Base-by-base conservation (phyloP, 1,140 invertebrate species). In the Danaus plexippus region DNA sequence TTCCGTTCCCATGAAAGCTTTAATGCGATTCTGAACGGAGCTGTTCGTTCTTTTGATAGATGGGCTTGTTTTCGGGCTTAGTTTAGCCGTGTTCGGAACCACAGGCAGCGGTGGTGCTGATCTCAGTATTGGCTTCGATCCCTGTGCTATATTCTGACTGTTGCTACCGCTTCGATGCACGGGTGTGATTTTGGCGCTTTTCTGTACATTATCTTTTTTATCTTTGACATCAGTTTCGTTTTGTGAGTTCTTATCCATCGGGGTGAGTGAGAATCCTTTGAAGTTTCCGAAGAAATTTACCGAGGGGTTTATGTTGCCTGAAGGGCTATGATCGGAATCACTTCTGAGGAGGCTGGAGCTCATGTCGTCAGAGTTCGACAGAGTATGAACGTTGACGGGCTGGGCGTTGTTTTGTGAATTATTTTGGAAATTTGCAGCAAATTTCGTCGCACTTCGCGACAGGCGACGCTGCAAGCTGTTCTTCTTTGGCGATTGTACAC, bases 251-350 rank as follows among this genome's bases (percentile, higher is more conserved):
- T 90, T 91, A 54, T 89, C 86, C 0, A 94, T 85, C 0, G 94
- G 93, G 0, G 91, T 90, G 22, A 95, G 89, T 1, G 91, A 92
- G 76, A 95, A 96, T 1, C 94, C 94, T 85, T 95, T 95, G 81
- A 95, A 95, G 60, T 95, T 92, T 0, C 94, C 94, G 69, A 95
- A 94, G 67, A 96, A 90, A 65, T 91, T 87, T 3, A 89, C 77
- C 0, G 88, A 85, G 32, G 88, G 86, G 53, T 88, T 89, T 3
- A 85, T 55, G 55, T 88, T 88, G 48, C 88, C 89, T 11, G 88
- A 75, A 8, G 85, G 81, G 43, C 87, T 87, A 51, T 89, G 80
- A 9, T 89, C 81, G 0, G 88, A 88, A 67, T 88, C 87, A 49
- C 80, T 77, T 18, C 88, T 73, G 0, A 91, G 78, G 7, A 91